Evolutionary conservation across 2,113 vertebrate species (phyloP), one percentile per base, ranked within the genome.

Genomic region (Alligator sinensis): DNA sequence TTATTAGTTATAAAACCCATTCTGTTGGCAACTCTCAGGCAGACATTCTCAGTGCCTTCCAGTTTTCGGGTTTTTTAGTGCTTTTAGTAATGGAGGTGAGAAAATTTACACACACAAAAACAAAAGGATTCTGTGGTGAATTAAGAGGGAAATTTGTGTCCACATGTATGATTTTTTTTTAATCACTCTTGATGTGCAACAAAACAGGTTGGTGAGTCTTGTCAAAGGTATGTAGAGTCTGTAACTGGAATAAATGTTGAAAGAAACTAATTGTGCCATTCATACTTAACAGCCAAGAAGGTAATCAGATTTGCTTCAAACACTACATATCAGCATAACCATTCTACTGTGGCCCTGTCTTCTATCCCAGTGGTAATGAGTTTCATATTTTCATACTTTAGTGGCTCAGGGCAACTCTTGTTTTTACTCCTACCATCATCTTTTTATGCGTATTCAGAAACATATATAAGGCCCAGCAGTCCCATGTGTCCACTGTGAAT

Each of bases 101-200:
- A 88, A 96, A 96, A 94, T 76, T 30, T 86, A 80, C 62, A 77
- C 94, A 77, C 94, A 89, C 88, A 88, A 89, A 89, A 22, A 61
- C 13, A 70, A 12, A 3, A 57, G 34, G 66, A 61, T 90, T 84
- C 83, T 57, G 15, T 84, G 86, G 80, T 62, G 60, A 91, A 75
- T 9, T 34, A 75, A 82, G 76, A 11, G 1, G 18, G 16, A 83
- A 89, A 66, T 0, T 47, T 85, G 3, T 76, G 30, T 47, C 1
- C 1, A 19, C 34, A 72, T 22, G 19, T 30, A 72, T 24, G 34
- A 72, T 47, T 58, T 60, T 90, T 72, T 83, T n/a, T 12, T 22
- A 79, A 95, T 87, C 81, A 38, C 5, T 59, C 6, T 59, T 93
- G 68, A 17, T 72, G 4, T 62, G 59, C 57, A 59, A 86, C 84